A percentile compares a stretch with the other conserved stretches of the same genome.
phyloP scores from a whole-genome alignment of 2,113 vertebrate genomes.

The Dicentrarchus labrax region DNA sequence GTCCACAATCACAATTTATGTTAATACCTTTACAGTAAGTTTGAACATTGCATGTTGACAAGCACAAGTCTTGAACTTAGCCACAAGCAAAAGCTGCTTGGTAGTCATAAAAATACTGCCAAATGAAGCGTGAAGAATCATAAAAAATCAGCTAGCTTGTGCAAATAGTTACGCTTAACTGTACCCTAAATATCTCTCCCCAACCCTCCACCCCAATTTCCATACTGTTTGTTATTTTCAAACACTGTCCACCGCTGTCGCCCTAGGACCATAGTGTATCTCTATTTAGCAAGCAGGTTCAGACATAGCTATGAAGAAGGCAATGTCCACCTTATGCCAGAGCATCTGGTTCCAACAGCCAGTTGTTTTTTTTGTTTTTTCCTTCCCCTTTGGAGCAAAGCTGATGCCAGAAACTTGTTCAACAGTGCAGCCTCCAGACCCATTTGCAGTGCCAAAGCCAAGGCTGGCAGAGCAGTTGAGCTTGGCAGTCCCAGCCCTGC shows the following conservation, averaged over 20 bases:
- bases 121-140: not conserved
- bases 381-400: conserved; percentile 40
- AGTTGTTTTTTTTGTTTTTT: conserved; percentile 24
- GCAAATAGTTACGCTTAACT: not conserved
- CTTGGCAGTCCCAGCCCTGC: conserved; percentile 53
- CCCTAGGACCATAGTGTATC: conserved; percentile 6
- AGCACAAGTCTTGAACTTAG: not conserved
- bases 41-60: not conserved
- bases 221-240: not conserved
- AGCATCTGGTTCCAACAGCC: conserved; percentile 35
- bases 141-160: not conserved
- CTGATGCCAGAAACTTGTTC: conserved; percentile 65
- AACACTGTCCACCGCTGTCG: not conserved
- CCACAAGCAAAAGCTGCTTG: not conserved
- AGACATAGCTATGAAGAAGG: conserved; percentile 30
- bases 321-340: conserved; percentile 44
- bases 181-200: not conserved
- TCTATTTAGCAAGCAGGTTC: conserved; percentile 42
- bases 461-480: conserved; percentile 60
- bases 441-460: conserved; percentile 55
- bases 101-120: not conserved
- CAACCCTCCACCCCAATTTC: not conserved
- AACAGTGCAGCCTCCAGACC: conserved; percentile 67
- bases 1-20: not conserved
- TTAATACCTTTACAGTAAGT: not conserved